Conservation (phyloP, 2,888 invertebrate genomes). For the Drosophila kanekoi region DNA sequence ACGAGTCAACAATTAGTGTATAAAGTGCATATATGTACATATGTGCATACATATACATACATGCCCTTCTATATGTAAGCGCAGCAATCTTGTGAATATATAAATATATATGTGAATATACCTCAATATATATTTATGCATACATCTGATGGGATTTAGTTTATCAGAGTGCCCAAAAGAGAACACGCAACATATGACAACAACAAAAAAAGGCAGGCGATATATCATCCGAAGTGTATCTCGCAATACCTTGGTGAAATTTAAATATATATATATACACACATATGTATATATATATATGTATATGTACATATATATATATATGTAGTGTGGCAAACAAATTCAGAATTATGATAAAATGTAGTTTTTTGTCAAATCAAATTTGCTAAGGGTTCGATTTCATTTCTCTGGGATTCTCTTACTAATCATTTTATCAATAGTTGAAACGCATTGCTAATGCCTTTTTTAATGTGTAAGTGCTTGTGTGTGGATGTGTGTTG, state of each 20-base stretch:
- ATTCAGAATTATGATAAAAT: conserved; percentile 26
- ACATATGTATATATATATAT: conserved; percentile 1
- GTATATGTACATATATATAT: conserved; percentile 6
- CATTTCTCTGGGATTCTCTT: not conserved
- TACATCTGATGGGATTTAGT: conserved; percentile 17
- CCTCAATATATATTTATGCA: conserved; percentile 20
- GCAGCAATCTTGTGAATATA: not conserved
- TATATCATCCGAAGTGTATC: conserved; percentile 13
- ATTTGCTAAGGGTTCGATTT: conserved; percentile 32
- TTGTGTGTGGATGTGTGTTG: conserved; percentile 13
- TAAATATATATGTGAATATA: conserved; percentile 8
- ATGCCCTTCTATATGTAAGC: conserved; percentile 15
- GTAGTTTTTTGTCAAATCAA: conserved; percentile 26
- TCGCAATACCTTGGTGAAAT: conserved; percentile 11
- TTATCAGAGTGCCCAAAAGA: conserved; percentile 44
- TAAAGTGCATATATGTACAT: conserved; percentile 21
- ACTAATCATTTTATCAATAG: conserved; percentile 18
- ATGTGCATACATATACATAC: conserved; percentile 27
- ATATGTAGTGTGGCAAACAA: conserved; percentile 32
- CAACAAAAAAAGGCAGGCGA: conserved; percentile 42
- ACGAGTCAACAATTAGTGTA: conserved; percentile 75
- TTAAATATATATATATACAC: conserved; percentile 2
- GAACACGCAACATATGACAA: conserved; percentile 60
- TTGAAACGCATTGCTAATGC: conserved; percentile 18
- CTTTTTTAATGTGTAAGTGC: conserved; percentile 6